phyloP scores from a whole-genome alignment of 1,140 invertebrate genomes.

The Heliothis virescens region DNA sequence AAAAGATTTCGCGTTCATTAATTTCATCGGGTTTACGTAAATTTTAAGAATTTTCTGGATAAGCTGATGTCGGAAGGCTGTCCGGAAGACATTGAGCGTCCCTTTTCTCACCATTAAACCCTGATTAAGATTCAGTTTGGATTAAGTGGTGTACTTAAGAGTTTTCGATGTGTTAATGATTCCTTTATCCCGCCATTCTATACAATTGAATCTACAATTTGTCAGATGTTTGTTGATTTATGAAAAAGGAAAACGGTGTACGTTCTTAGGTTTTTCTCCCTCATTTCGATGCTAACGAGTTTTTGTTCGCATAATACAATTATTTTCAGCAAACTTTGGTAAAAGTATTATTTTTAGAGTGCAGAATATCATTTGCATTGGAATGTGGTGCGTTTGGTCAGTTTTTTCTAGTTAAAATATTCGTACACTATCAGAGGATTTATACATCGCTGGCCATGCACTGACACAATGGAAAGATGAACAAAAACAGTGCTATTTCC shows the following conservation, averaged over 20 bases:
- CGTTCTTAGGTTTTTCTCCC: not conserved
- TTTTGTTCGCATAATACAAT: slow-evolving; percentile 10
- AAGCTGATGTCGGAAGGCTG: slow-evolving; percentile 19
- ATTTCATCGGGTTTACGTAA: slow-evolving; percentile 58
- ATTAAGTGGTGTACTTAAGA: slow-evolving; percentile 65
- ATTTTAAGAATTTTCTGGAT: slow-evolving; percentile 45
- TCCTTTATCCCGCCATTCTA: slow-evolving; percentile 57
- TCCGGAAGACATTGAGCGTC: slow-evolving; percentile 50
- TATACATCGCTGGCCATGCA: slow-evolving; percentile 73
- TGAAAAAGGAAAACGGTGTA: slow-evolving; percentile 8
- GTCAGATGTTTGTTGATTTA: slow-evolving; percentile 34
- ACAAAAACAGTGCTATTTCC: slow-evolving; percentile 77
- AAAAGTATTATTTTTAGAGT: slow-evolving; percentile 23
- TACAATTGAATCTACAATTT: slow-evolving; percentile 61
- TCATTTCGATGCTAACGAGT: slow-evolving; percentile 22
- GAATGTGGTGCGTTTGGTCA: slow-evolving; percentile 46
- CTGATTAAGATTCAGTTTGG: slow-evolving; percentile 69
- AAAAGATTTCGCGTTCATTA: slow-evolving; percentile 39
- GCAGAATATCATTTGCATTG: slow-evolving; percentile 40
- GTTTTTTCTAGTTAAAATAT: slow-evolving; percentile 71
- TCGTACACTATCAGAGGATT: slow-evolving; percentile 76
- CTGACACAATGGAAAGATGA: slow-evolving; percentile 76
- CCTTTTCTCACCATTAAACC: slow-evolving; percentile 56
- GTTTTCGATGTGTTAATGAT: slow-evolving; percentile 63
- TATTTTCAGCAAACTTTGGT: not conserved